A percentile compares a stretch with the other conserved stretches of the same genome.
These are phyloP conservation scores for Mechanitis mazaeus DNA, from an alignment of 2,888 invertebrate species.

Conservation along the genomic window DNA sequence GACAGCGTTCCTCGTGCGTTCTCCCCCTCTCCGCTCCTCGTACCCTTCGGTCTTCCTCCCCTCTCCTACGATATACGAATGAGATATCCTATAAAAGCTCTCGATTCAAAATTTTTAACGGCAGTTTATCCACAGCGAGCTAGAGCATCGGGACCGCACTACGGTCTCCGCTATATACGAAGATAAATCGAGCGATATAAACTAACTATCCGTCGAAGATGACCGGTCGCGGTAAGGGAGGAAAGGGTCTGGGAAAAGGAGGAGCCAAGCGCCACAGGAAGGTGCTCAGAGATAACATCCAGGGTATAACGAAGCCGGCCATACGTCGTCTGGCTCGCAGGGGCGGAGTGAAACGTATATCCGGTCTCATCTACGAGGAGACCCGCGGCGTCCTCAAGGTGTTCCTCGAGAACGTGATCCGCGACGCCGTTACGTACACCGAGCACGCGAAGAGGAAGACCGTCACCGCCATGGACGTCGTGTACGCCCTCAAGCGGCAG, in stretches of 20 bases:
- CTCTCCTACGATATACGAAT: no score
- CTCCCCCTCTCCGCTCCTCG: no score
- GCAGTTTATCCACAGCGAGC: no score
- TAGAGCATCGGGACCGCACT: no score
- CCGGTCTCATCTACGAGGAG: constrained; percentile 87
- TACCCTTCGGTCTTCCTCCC: no score
- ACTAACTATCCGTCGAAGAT: constrained; percentile 54
- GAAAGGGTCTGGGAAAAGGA: constrained; percentile 86
- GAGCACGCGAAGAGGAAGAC: constrained; percentile 93
- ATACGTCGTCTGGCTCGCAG: constrained; percentile 83
- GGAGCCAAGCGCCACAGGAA: constrained; percentile 90
- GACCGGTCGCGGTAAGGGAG: constrained; percentile 88
- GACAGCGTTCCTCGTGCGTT: no score
- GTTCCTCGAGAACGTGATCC: constrained; percentile 88
- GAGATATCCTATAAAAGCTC: no score
- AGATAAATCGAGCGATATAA: neutral
- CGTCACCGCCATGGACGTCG: constrained; percentile 92
- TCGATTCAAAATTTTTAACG: no score
- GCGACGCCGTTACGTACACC: constrained; percentile 89
- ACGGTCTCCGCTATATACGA: no score
- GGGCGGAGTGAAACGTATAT: constrained; percentile 83
- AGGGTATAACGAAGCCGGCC: constrained; percentile 87
- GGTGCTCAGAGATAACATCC: constrained; percentile 86
- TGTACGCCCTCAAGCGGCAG: constrained; percentile 88
- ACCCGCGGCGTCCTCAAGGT: constrained; percentile 86